These are phyloP conservation scores for Notolepis coatsorum DNA, from an alignment of 2,797 vertebrate genomes.

Conservation along the genomic window DNA sequence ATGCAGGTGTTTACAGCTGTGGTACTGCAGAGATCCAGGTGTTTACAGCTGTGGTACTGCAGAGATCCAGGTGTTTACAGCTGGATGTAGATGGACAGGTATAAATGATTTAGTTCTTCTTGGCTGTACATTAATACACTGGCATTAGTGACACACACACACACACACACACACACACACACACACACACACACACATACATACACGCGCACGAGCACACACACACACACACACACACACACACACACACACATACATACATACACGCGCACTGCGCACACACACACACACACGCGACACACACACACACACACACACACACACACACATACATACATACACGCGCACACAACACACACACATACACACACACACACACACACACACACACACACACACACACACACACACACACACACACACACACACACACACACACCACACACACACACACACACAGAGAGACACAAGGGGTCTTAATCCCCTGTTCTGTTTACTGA, in stretches of 20 bases:
- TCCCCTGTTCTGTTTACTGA: constrained; percentile 70
- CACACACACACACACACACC: constrained; percentile 19
- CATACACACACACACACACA: not conserved
- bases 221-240: constrained; percentile 24
- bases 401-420: constrained; percentile 15
- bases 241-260: not conserved
- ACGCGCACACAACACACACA: no score
- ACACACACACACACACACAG: constrained; percentile 19
- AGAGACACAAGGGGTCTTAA: constrained; percentile 41
- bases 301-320: constrained; percentile 12
- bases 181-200: not conserved
- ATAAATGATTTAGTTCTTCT: constrained; percentile 28
- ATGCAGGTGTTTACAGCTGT: no score
- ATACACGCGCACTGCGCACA: no score
- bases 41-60: constrained; percentile 24
- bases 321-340: no score
- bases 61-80: constrained; percentile 29
- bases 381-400: constrained; percentile 15
- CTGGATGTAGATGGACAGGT: constrained; percentile 47
- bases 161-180: constrained; percentile 1
- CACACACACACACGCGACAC: constrained; percentile 13
- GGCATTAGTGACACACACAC: not conserved
- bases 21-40: constrained; percentile 23
- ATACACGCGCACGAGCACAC: no score
- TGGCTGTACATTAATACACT: constrained; percentile 34